Conservation (phyloP, 92 coral and sea anemone species). For the Phenganax subtilis region DNA sequence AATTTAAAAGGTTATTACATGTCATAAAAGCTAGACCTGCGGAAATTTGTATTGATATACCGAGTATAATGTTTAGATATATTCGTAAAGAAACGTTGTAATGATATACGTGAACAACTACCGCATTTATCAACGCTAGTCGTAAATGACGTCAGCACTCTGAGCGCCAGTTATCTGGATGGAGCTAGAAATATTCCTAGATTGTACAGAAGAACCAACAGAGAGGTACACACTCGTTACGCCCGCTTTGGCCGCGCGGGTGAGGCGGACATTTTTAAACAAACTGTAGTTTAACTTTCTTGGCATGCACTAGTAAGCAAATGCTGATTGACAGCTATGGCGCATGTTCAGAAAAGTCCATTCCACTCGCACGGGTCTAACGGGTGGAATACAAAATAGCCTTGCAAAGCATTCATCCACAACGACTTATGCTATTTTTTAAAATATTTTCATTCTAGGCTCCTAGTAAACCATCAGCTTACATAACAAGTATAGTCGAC, state of each 20-base stretch:
- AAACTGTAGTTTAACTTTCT: neutral
- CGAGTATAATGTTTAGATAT: slow-evolving; percentile 1
- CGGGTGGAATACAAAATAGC: too few species aligned
- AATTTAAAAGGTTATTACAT: slow-evolving; percentile 60
- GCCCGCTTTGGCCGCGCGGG: too few species aligned
- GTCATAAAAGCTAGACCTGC: neutral
- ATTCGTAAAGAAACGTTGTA: slow-evolving; percentile 20
- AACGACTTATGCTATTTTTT: neutral
- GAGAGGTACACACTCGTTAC: slow-evolving; percentile 56
- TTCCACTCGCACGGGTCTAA: neutral
- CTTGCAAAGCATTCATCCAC: too few species aligned
- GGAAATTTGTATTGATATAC: neutral
- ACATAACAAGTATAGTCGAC: slow-evolving; percentile 63
- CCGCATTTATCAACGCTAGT: slow-evolving; percentile 60
- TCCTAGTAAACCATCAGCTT: slow-evolving; percentile 78
- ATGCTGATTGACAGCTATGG: neutral
- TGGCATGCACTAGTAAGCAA: neutral
- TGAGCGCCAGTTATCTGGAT: slow-evolving; percentile 72
- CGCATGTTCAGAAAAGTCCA: too few species aligned
- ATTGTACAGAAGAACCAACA: slow-evolving; percentile 89
- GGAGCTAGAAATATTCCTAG: slow-evolving; percentile 95
- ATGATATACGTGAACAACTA: slow-evolving; percentile 44
- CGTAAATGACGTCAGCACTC: slow-evolving; percentile 70
- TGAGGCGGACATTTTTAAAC: too few species aligned
- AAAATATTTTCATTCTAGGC: slow-evolving; percentile 47